Conservation (phyloP, 2,797 vertebrate genomes). For the Periparus ater region DNA sequence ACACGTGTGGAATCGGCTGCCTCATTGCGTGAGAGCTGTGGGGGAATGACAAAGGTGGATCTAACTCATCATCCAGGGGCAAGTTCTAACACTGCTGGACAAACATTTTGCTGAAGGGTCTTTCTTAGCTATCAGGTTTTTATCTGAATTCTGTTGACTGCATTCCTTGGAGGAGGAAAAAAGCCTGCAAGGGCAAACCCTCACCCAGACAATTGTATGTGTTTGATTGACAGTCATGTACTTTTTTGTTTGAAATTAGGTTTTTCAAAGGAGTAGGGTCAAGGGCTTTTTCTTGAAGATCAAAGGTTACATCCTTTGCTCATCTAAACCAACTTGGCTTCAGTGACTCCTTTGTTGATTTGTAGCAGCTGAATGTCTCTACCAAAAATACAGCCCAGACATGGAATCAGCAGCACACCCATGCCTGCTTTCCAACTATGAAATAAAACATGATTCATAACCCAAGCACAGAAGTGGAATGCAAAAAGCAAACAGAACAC, state of each 20-base stretch:
- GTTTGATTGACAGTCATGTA: conserved; percentile 1
- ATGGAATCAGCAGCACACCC: conserved; percentile 31
- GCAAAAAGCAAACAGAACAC: conserved; percentile 45
- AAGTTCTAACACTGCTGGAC: conserved; percentile 55
- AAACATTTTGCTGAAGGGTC: conserved; percentile 65
- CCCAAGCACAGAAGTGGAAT: not conserved
- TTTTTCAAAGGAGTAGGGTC: conserved; percentile 16
- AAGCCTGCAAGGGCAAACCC: not conserved
- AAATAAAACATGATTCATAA: conserved; percentile 46
- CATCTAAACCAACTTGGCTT: conserved; percentile 6
- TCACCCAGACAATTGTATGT: not conserved
- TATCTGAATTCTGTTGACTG: conserved; percentile 17
- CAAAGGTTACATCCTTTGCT: conserved; percentile 18
- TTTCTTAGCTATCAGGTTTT: conserved; percentile 29
- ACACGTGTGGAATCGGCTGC: not conserved
- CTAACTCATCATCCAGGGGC: conserved; percentile 32
- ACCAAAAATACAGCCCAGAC: not conserved
- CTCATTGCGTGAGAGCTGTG: not conserved
- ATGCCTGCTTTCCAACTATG: not conserved
- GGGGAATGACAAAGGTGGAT: conserved; percentile 19
- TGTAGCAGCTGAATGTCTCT: conserved; percentile 5
- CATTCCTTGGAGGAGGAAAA: conserved; percentile 42
- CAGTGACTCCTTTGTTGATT: conserved; percentile 6
- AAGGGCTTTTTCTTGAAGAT: conserved; percentile 27
- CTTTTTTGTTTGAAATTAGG: conserved; percentile 8